A percentile compares a stretch with the other conserved stretches of the same genome.
Evolutionary conservation across 2,113 vertebrate species (phyloP).

Genomic region (Brevimyrus niger): DNA sequence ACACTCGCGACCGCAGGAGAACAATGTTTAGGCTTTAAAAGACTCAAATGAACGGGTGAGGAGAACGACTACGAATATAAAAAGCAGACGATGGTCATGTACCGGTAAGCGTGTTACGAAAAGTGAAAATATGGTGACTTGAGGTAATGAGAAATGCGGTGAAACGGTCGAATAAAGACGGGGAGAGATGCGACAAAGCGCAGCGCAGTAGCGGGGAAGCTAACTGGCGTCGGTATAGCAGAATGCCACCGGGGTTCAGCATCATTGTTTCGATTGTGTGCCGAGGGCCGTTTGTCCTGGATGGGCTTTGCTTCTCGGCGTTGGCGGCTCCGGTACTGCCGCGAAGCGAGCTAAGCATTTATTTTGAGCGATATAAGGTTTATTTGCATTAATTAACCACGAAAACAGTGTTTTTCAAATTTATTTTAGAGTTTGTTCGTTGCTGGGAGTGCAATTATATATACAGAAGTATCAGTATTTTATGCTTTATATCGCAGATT

Average conservation of each 20-base stretch:
- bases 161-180: conserved; percentile 32
- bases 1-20: conserved; percentile 62
- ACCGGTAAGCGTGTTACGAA: conserved; percentile 48
- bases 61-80: conserved; percentile 42
- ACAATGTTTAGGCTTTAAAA: conserved; percentile 72
- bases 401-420: not conserved
- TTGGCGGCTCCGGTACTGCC: not conserved
- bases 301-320: conserved; percentile 8
- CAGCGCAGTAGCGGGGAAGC: conserved; percentile 11
- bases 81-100: conserved; percentile 54
- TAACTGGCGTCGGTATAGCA: conserved; percentile 22
- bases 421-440: not conserved
- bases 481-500: not conserved
- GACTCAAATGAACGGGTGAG: conserved; percentile 41
- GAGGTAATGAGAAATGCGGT: not conserved
- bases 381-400: not conserved
- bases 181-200: conserved; percentile 24
- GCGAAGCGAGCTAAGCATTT: not conserved
- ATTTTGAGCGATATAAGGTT: not conserved
- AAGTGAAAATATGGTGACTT: too few species aligned
- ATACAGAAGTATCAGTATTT: not conserved
- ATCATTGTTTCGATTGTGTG: conserved; percentile 64
- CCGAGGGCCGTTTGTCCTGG: conserved; percentile 54
- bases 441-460: not conserved
- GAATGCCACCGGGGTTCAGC: conserved; percentile 47